Conservation (phyloP, 2,113 vertebrate genomes). For the Hirundichthys speculiger region DNA sequence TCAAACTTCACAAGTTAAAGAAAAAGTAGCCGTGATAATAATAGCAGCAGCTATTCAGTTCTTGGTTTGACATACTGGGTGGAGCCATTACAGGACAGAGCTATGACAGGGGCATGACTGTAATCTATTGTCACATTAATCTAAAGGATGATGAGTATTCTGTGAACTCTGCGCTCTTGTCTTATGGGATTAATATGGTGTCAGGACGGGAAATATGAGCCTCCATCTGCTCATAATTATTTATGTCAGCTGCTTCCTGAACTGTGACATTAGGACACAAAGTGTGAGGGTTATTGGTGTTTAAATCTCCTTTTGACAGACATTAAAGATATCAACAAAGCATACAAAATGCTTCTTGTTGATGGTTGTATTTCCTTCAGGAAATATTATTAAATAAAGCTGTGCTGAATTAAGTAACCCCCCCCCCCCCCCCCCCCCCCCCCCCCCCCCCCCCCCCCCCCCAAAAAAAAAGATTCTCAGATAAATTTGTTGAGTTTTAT, state of each 20-base stretch:
- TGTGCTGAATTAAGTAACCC: too few species aligned
- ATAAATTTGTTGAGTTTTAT: too few species aligned
- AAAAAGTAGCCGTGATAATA: neutral
- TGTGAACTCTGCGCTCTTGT: constrained; percentile 36
- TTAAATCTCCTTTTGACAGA: constrained; percentile 6
- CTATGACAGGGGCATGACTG: constrained; percentile 19
- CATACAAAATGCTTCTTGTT: neutral
- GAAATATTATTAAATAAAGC: too few species aligned
- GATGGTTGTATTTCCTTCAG: too few species aligned
- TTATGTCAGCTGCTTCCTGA: constrained; percentile 41
- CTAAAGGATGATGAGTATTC: constrained; percentile 54
- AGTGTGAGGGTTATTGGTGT: constrained; percentile 1
- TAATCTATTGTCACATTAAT: constrained; percentile 61
- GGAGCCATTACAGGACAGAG: constrained; percentile 11
- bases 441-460: too few species aligned
- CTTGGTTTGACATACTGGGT: constrained; percentile 3
- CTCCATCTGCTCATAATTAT: constrained; percentile 45
- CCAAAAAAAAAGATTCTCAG: too few species aligned
- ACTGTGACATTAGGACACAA: constrained; percentile 26
- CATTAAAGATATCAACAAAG: neutral
- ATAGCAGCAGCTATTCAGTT: constrained; percentile 1
- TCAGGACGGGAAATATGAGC: constrained; percentile 51
- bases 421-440: too few species aligned
- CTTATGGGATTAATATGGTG: constrained; percentile 55
- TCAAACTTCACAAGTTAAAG: constrained; percentile 10